These are phyloP conservation scores for Acipenser oxyrinchus DNA, from an alignment of 2,797 vertebrate species.

Conservation along the genomic window DNA sequence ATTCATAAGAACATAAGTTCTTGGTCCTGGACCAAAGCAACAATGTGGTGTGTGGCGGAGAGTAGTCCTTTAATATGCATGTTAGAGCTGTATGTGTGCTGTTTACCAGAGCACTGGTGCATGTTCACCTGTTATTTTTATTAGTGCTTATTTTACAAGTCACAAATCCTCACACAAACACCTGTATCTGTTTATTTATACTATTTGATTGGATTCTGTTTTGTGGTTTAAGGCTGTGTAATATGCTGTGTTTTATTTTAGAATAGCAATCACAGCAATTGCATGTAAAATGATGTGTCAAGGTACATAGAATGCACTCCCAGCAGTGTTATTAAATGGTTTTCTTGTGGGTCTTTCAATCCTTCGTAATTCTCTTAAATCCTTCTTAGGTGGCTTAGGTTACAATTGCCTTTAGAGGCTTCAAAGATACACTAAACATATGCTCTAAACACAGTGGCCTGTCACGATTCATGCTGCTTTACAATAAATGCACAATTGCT, in stretches of 20 bases:
- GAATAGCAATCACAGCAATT: background rate
- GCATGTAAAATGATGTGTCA: background rate
- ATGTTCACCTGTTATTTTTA: too few relatives aligned
- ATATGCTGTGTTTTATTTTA: background rate
- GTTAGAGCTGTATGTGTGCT: too few relatives aligned
- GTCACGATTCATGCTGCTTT: background rate
- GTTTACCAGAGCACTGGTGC: too few relatives aligned
- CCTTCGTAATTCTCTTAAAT: background rate
- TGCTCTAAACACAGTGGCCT: constrained; percentile 19
- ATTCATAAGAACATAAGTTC: too few relatives aligned
- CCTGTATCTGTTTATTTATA: too few relatives aligned
- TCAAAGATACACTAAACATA: background rate
- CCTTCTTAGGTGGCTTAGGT: background rate
- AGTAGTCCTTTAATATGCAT: too few relatives aligned
- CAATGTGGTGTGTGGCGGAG: too few relatives aligned
- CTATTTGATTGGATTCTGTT: too few relatives aligned
- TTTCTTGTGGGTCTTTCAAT: background rate
- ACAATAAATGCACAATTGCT: constrained; percentile 44
- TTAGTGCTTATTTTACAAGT: too few relatives aligned
- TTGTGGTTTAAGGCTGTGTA: background rate
- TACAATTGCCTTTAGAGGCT: background rate
- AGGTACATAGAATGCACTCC: background rate
- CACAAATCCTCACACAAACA: too few relatives aligned
- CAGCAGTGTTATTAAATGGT: constrained; percentile 1
- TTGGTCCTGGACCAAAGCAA: too few relatives aligned